Conservation (phyloP, 2,797 vertebrate species). For the Anas bernieri region DNA sequence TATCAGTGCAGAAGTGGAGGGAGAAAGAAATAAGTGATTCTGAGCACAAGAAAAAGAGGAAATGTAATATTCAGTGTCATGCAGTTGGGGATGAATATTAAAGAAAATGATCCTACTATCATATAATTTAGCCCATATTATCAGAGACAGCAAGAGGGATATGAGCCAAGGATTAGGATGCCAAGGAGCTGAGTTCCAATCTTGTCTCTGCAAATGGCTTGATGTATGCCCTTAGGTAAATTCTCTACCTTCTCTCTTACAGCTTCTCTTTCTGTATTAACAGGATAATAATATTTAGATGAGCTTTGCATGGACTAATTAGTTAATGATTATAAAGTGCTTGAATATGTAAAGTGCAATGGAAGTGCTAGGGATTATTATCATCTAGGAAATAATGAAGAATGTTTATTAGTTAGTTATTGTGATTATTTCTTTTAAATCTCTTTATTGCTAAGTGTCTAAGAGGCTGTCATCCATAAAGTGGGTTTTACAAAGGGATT, state of each 20-base stretch:
- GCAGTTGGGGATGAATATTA: slow-evolving; percentile 41
- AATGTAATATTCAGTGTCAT: background rate
- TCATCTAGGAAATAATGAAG: slow-evolving; percentile 59
- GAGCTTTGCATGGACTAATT: slow-evolving; percentile 71
- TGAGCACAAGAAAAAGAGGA: slow-evolving; percentile 1
- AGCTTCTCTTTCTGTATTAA: slow-evolving; percentile 58
- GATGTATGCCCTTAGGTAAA: slow-evolving; percentile 57
- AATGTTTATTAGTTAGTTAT: slow-evolving; percentile 69
- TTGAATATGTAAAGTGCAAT: slow-evolving; percentile 63
- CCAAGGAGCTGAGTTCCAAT: slow-evolving; percentile 19
- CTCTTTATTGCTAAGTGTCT: slow-evolving; percentile 46
- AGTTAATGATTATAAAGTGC: slow-evolving; percentile 69
- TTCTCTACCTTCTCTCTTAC: slow-evolving; percentile 60
- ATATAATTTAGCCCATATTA: slow-evolving; percentile 35
- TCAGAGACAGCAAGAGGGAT: slow-evolving; percentile 36
- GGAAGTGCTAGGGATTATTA: slow-evolving; percentile 61
- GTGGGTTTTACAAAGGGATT: slow-evolving; percentile 46
- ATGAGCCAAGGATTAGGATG: slow-evolving; percentile 48
- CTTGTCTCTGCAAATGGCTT: slow-evolving; percentile 42
- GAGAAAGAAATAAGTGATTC: background rate
- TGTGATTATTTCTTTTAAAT: slow-evolving; percentile 66
- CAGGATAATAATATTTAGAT: slow-evolving; percentile 73
- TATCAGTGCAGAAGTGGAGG: background rate
- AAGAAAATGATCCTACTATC: slow-evolving; percentile 49
- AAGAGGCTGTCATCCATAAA: slow-evolving; percentile 54